phyloP scores from a whole-genome alignment of 2,113 vertebrate species.

The Poeciliopsis occidentalis region DNA sequence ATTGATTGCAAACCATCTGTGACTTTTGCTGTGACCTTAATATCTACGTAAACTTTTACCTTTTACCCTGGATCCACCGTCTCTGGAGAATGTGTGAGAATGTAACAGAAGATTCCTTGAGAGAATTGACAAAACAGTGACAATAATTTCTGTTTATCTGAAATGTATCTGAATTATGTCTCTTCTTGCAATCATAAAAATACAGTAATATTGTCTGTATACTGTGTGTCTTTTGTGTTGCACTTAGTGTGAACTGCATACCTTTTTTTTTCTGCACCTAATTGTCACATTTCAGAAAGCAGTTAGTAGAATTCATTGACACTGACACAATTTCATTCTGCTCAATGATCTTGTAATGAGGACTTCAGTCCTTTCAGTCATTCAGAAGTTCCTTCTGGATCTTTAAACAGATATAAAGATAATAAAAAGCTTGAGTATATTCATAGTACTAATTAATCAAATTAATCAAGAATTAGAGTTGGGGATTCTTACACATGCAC shows the following conservation, averaged over 20 bases:
- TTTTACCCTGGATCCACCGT: constrained; percentile 13
- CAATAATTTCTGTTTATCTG: too few relatives aligned
- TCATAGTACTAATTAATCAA: constrained; percentile 19
- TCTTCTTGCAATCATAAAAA: constrained; percentile 5
- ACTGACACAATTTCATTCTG: not conserved
- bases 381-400: not conserved
- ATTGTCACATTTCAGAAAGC: constrained; percentile 19
- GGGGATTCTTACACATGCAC: too few relatives aligned
- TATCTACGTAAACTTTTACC: constrained; percentile 29
- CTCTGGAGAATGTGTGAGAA: not conserved
- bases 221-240: constrained; percentile 22
- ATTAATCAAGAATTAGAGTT: too few relatives aligned
- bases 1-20: constrained; percentile 31
- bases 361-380: not conserved
- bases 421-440: constrained; percentile 5
- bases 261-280: constrained; percentile 33
- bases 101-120: not conserved
- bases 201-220: not conserved
- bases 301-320: too few relatives aligned
- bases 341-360: not conserved
- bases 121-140: not conserved
- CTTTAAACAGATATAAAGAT: not conserved
- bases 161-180: constrained; percentile 3
- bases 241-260: constrained; percentile 13
- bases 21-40: constrained; percentile 48